These are phyloP conservation scores for Orthosia gothica DNA, from an alignment of 2,888 invertebrate genomes.

Conservation along the genomic window DNA sequence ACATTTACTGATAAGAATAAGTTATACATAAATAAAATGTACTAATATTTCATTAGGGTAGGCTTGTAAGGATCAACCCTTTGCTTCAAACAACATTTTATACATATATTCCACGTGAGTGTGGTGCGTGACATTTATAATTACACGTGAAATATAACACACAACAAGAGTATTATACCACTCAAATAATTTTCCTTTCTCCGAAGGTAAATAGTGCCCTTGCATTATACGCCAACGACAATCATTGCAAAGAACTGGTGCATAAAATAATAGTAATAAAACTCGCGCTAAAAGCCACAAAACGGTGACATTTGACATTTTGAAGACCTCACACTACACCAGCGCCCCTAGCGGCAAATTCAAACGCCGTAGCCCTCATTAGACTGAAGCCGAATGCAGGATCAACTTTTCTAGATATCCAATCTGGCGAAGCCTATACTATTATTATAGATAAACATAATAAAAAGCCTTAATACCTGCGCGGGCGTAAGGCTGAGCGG, in stretches of 20 bases:
- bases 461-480: too few species aligned
- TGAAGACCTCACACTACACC: too few species aligned
- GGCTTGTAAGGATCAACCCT: neutral
- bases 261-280: too few species aligned
- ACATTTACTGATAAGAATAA: constrained; percentile 28
- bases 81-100: constrained; percentile 20
- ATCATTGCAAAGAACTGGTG: constrained; percentile 36
- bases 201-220: constrained; percentile 28
- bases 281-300: too few species aligned
- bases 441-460: too few species aligned
- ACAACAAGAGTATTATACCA: constrained; percentile 28
- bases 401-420: too few species aligned
- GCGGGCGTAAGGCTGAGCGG: too few species aligned
- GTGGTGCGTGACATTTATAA: constrained; percentile 52
- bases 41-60: neutral
- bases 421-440: too few species aligned
- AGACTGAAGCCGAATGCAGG: too few species aligned
- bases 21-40: constrained; percentile 30
- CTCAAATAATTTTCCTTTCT: constrained; percentile 19
- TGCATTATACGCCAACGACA: constrained; percentile 26
- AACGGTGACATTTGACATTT: too few species aligned
- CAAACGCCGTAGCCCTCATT: too few species aligned
- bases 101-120: constrained; percentile 45
- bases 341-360: too few species aligned
- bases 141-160: constrained; percentile 34